These are phyloP conservation scores for Grus americana DNA, from an alignment of 2,113 vertebrate species.

Conservation along the genomic window DNA sequence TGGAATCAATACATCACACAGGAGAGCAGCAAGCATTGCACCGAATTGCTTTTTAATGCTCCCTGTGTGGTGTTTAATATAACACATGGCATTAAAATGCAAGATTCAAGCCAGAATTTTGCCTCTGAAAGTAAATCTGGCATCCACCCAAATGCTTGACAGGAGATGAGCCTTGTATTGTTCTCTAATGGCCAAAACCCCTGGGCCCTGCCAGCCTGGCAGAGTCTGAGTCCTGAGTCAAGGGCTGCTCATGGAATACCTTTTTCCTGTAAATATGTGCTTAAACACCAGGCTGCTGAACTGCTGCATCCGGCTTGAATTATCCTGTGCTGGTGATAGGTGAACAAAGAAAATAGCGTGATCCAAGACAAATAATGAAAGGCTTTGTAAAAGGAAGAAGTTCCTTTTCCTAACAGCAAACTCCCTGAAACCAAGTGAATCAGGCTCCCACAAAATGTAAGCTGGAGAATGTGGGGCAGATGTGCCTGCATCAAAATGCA, in stretches of 20 bases:
- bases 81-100: not conserved
- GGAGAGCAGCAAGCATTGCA: not conserved
- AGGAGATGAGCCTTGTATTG: not conserved
- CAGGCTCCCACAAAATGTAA: not conserved
- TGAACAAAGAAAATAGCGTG: not conserved
- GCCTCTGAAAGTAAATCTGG: not conserved
- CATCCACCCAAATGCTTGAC: not conserved
- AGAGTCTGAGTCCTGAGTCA: not conserved
- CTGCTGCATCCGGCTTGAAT: not conserved
- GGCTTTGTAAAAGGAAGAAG: not conserved
- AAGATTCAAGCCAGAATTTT: constrained; percentile 12
- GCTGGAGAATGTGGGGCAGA: not conserved
- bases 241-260: not conserved
- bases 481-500: not conserved
- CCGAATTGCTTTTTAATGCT: not conserved
- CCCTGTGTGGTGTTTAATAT: not conserved
- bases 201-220: not conserved
- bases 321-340: not conserved
- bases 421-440: not conserved
- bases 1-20: not conserved
- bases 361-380: constrained; percentile 8
- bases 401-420: not conserved
- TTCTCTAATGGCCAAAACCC: not conserved
- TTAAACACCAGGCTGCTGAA: not conserved
- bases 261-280: not conserved